Conservation (phyloP, 2,797 vertebrate species). For the Ptychobarbus kaznakovi region DNA sequence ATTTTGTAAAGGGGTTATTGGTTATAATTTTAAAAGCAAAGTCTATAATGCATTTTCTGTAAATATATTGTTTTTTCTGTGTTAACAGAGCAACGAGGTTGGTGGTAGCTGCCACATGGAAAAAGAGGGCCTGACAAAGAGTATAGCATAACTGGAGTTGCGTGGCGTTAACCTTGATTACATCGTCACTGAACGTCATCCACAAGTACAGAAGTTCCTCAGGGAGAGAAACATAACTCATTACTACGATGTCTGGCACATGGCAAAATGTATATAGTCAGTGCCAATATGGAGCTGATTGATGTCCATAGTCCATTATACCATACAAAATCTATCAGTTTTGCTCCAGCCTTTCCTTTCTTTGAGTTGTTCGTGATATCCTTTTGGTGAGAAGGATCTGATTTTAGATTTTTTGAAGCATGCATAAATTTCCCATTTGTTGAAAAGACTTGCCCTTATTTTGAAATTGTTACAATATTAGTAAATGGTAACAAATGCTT, state of each 20-base stretch:
- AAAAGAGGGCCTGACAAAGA: constrained; percentile 8
- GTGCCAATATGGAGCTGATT: too few species aligned
- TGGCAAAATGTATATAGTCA: too few species aligned
- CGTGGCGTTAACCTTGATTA: constrained; percentile 8
- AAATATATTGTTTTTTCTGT: background rate
- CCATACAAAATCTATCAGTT: too few species aligned
- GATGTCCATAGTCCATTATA: too few species aligned
- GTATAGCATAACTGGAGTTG: background rate
- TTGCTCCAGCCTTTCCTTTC: too few species aligned
- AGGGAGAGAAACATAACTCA: constrained; percentile 3
- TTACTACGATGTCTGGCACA: background rate
- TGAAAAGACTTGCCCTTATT: too few species aligned
- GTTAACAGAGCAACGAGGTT: constrained; percentile 25
- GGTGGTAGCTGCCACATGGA: constrained; percentile 17
- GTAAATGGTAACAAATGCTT: too few species aligned
- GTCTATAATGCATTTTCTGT: background rate
- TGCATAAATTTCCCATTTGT: too few species aligned
- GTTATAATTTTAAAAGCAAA: background rate
- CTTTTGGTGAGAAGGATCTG: too few species aligned
- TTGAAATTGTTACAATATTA: too few species aligned
- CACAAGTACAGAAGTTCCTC: background rate
- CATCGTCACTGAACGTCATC: constrained; percentile 8
- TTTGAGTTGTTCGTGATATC: background rate
- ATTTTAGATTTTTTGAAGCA: too few species aligned
- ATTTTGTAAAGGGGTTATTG: background rate